These are phyloP conservation scores for Tylochromis polylepis DNA, from an alignment of 2,113 vertebrate genomes.

Conservation along the genomic window DNA sequence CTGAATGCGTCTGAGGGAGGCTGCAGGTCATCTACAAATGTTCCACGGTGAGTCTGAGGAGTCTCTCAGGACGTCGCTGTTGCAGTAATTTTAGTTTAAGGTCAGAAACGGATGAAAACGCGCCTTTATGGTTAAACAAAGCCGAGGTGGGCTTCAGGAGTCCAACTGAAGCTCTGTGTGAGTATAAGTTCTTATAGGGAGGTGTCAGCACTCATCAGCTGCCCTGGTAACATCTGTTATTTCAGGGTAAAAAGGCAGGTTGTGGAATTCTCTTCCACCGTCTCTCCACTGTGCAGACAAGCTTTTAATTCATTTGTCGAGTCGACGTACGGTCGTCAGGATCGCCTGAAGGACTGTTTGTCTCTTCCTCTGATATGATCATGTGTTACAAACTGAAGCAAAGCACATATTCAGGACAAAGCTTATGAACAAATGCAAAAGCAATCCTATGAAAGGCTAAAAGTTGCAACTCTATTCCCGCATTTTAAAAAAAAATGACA, in stretches of 20 bases:
- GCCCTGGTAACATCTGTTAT: not conserved
- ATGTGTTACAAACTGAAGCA: too few species aligned
- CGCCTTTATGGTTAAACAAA: not conserved
- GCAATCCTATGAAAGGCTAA: rapidly evolving
- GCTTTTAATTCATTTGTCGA: too few species aligned
- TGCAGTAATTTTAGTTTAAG: not conserved
- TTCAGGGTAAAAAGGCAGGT: not conserved
- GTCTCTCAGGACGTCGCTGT: not conserved
- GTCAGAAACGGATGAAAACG: not conserved
- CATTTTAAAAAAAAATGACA: not conserved
- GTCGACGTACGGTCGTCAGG: too few species aligned
- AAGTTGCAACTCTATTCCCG: rapidly evolving
- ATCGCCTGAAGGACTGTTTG: too few species aligned
- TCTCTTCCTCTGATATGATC: too few species aligned
- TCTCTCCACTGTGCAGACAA: too few species aligned
- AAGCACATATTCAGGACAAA: too few species aligned
- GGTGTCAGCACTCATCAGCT: not conserved
- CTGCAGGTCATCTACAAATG: not conserved
- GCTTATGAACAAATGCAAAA: too few species aligned
- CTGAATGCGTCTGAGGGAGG: not conserved
- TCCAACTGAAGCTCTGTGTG: too few species aligned
- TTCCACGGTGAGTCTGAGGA: too few species aligned
- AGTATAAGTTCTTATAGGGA: not conserved
- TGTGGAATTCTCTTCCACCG: too few species aligned
- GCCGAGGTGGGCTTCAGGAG: not conserved